Evolutionary conservation across 2,797 vertebrate species (phyloP), one percentile per base, ranked within the genome.

Genomic region (Adrianichthys oophorus): DNA sequence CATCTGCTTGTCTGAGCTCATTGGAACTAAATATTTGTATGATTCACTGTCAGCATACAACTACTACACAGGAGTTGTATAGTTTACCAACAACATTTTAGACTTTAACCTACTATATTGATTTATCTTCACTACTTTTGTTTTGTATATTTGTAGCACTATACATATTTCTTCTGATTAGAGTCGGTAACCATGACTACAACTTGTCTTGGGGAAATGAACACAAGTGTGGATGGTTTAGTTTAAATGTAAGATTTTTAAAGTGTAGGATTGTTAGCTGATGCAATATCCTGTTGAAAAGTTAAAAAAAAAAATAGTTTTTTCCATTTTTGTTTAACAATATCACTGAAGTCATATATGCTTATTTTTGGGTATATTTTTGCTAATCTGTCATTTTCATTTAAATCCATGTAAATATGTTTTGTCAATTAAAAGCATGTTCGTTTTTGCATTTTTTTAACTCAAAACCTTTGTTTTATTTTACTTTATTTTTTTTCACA

Each of bases 361-460:
- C 19, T 55, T 37, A 63, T 47, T 15, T 60, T 59, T 59, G 24
- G 21, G 26, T 66, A 60, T 70, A 3, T 41, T 70, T 59, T 32
- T 43, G 48, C 17, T 62, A 16, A 37, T 70, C 29, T 69, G 21
- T 52, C 3, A 62, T 57, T 41, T 50, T 47, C 32, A 41, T 47
- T 64, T 56, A 29, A 59, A 68, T 65, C 50, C 53, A 72, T 84
- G 82, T 87, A 86, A 72, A 85, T 85, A 83, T 60, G 41, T 69
- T 74, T 56, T 69, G 72, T 86, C 74, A 74, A 83, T 76, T 70
- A 14, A 81, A 79, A 70, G 83, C 82, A 83, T 83, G 86, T 75
- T 40, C 61, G 52, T 65, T 67, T 78, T 73, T 79, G 84, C 82
- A 82, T 84, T 53, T 66, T 69, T 59, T 52, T 56, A 66, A 62